phyloP scores from a whole-genome alignment of 2,113 vertebrate genomes.

The Columbina picui region DNA sequence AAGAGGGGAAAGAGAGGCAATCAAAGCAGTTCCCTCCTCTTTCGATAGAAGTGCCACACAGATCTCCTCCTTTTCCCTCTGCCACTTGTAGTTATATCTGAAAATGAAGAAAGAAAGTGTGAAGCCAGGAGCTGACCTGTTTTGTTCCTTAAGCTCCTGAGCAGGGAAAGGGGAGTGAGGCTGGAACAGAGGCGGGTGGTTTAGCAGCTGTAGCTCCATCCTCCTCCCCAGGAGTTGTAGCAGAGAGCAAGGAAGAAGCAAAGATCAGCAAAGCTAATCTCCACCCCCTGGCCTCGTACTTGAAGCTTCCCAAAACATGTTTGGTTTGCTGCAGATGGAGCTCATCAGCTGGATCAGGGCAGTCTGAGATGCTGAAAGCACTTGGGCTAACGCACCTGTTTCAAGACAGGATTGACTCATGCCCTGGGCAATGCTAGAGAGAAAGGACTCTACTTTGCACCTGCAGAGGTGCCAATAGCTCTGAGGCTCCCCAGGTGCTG shows the following conservation, averaged over 20 bases:
- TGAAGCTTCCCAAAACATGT: neutral
- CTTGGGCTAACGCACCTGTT: neutral
- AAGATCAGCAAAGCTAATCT: neutral
- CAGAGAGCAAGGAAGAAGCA: neutral
- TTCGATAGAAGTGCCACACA: neutral
- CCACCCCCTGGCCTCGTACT: rapidly evolving
- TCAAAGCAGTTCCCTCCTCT: neutral
- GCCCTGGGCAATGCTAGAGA: neutral
- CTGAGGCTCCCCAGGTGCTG: neutral
- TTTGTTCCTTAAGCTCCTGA: neutral
- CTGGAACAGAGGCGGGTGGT: neutral
- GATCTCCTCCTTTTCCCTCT: neutral
- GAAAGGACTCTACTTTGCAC: neutral
- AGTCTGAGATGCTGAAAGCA: neutral
- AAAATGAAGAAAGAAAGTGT: neutral
- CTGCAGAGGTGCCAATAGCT: neutral
- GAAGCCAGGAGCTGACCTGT: neutral
- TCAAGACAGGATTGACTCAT: neutral
- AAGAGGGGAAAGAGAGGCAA: neutral
- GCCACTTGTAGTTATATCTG: neutral
- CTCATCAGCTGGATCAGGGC: neutral
- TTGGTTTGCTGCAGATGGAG: neutral
- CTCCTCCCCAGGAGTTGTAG: neutral
- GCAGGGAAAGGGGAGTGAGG: neutral
- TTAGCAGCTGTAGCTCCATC: neutral